Evolutionary conservation across 1,140 invertebrate genomes (phyloP).

Genomic region (Temnothorax longispinosus): DNA sequence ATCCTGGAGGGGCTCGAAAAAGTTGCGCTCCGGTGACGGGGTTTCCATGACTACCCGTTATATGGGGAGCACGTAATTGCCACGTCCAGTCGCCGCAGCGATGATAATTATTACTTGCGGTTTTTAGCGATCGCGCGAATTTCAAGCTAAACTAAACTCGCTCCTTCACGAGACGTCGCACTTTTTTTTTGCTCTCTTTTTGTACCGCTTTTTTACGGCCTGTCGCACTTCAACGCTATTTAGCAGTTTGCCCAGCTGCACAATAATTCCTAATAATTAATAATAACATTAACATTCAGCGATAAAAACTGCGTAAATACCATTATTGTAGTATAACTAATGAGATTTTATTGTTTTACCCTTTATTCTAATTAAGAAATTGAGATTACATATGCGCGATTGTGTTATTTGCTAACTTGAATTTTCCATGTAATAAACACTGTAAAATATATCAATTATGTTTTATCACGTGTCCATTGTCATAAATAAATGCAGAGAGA

Average conservation of each 20-base stretch:
- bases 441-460: not conserved
- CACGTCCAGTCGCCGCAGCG: constrained; percentile 44
- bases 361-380: not conserved
- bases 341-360: not conserved
- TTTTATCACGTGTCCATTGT: not conserved
- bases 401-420: not conserved
- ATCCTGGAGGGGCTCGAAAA: constrained; percentile 62
- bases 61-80: constrained; percentile 67
- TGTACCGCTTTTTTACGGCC: not conserved
- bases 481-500: not conserved
- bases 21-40: constrained; percentile 54
- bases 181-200: not conserved
- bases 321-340: not conserved
- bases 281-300: not conserved
- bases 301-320: not conserved
- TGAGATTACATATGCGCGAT: not conserved
- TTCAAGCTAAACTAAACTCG: constrained; percentile 21
- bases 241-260: not conserved
- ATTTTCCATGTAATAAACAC: not conserved
- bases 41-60: constrained; percentile 74
- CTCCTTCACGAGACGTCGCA: not conserved
- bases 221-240: not conserved
- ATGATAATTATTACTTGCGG: constrained; percentile 69
- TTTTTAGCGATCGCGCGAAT: constrained; percentile 61
- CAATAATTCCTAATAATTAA: not conserved